A percentile compares a stretch with the other conserved stretches of the same genome.
Evolutionary conservation across 2,113 vertebrate genomes (phyloP).

Genomic region (Cettia cetti): DNA sequence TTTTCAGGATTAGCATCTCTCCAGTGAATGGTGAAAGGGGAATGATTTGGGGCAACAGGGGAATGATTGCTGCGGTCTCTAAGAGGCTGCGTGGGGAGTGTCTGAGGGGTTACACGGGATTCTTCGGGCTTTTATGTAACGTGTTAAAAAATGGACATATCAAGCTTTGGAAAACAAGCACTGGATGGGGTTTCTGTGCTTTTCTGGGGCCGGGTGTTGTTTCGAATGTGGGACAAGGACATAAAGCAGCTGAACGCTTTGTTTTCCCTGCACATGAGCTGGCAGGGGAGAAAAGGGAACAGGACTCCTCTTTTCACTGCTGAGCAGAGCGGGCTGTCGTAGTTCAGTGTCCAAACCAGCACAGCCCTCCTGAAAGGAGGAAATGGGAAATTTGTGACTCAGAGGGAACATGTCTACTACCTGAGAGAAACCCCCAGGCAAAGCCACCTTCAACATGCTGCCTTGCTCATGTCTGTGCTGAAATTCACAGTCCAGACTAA

Average conservation of each 20-base stretch:
- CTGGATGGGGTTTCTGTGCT: background rate
- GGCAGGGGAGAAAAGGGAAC: background rate
- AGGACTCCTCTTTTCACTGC: background rate
- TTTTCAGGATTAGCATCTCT: background rate
- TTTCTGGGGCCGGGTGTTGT: background rate
- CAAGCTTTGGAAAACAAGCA: background rate
- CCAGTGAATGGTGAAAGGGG: background rate
- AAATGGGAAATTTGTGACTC: background rate
- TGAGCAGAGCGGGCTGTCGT: background rate
- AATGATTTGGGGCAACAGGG: background rate
- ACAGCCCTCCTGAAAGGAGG: background rate
- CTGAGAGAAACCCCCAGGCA: background rate
- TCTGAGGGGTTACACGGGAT: rapidly evolving
- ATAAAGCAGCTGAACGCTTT: background rate
- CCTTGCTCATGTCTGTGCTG: background rate
- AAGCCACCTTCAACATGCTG: background rate
- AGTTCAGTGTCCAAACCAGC: background rate
- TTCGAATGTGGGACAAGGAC: background rate
- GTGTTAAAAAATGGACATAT: background rate
- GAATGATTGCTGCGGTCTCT: background rate
- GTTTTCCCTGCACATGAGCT: background rate
- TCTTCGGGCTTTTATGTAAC: background rate
- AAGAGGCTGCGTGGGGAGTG: background rate
- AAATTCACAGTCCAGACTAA: background rate
- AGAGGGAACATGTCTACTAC: background rate